Evolutionary conservation across 2,113 vertebrate species (phyloP), one percentile per base, ranked within the genome.

Genomic region (Pelecanoides urinatrix): DNA sequence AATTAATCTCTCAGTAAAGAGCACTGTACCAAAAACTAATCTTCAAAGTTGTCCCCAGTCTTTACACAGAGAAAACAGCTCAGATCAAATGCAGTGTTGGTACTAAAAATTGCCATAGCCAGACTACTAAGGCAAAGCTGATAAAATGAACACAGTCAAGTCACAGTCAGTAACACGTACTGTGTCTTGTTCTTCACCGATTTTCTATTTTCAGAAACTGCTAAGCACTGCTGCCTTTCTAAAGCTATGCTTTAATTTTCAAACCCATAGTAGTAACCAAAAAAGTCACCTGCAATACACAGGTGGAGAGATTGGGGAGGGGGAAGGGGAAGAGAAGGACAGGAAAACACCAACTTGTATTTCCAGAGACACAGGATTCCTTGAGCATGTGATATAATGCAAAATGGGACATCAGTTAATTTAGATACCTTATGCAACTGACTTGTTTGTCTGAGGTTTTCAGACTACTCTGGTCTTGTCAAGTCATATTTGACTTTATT

Each of bases 301-400:
- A 40, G 47, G n/a, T 52, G 47, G 19, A 66, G 38, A 74, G 17
- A 2, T 1, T 68, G 40, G 18, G 73, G 21, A 86, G 13, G 3
- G 4, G 30, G 4, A 66, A 52, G 11, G 13, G 8, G 32, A 66
- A 68, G 19, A 55, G 3, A 30, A 84, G n/a, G 19, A 56, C 30
- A 81, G 14, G 22, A 80, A 65, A 86, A 73, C 14, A 25, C 32
- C 4, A 81, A 59, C 25, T 21, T 83, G 21, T 26, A 49, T 78
- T 90, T 77, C 44, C 34, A 10, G 49, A 59, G 11, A 78, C 6
- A 47, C 26, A 10, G 11, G 36, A 78, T 68, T 78, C 45, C 50
- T 7, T 11, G 30, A 62, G 36, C 13, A 49, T 16, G 15, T 2
- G 7, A 30, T 15, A 14, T 13, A 61, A 61, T 30, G 59, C 0